Percentiles rank a stretch among this genome's conserved stretches.
These are phyloP conservation scores for Ellobium chinense DNA, from an alignment of 2,888 invertebrate genomes.

Conservation along the genomic window DNA sequence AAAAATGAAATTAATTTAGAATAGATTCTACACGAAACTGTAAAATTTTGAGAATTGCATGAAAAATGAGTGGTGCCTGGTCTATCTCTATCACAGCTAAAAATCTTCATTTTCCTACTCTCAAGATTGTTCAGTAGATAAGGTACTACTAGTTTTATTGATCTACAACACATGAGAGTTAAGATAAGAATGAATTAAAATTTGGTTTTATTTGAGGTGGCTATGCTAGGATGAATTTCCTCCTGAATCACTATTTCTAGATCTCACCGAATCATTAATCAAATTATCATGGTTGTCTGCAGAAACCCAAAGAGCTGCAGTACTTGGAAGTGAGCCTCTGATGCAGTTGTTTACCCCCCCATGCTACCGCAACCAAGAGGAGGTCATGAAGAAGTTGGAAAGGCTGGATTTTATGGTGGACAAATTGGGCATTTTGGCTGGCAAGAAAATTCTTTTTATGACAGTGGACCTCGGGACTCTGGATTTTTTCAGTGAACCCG, in stretches of 20 bases:
- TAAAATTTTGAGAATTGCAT: not conserved
- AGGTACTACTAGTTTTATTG: no score
- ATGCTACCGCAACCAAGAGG: not conserved
- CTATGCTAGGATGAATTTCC: no score
- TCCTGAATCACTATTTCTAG: no score
- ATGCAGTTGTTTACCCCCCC: slow-evolving; percentile 30
- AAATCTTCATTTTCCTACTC: no score
- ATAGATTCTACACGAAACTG: not conserved
- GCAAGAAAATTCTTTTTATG: slow-evolving; percentile 17
- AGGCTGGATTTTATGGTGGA: not conserved
- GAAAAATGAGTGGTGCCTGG: no score
- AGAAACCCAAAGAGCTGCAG: not conserved
- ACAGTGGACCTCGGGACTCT: not conserved
- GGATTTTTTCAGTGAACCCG: slow-evolving; percentile 5
- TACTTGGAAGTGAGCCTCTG: not conserved
- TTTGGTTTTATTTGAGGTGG: no score
- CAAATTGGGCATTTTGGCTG: slow-evolving; percentile 19
- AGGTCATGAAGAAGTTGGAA: not conserved
- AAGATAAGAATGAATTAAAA: no score
- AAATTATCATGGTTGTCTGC: no score
- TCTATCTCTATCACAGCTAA: no score
- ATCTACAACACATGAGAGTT: no score
- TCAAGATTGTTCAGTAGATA: no score
- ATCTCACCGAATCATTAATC: no score
- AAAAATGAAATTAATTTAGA: not conserved